Conservation (phyloP, 2,113 vertebrate species). For the Emydura subglobosa region DNA sequence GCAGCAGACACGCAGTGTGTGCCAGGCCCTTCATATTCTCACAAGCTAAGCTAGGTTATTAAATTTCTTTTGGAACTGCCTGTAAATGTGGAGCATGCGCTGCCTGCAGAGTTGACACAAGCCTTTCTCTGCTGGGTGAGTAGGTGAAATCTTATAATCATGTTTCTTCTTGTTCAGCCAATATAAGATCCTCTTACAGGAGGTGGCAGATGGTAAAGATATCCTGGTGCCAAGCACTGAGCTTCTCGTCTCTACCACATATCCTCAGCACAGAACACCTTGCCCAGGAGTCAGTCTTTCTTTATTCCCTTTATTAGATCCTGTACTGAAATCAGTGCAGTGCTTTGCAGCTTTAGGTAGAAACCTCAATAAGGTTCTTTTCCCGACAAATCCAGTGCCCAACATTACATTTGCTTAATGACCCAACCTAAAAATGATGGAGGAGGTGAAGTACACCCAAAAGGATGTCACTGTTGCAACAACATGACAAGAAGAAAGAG, state of each 20-base stretch:
- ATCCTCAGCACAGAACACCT: background rate
- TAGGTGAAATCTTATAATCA: background rate
- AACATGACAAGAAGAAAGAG: background rate
- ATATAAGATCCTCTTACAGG: background rate
- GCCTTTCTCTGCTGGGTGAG: background rate
- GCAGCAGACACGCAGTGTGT: background rate
- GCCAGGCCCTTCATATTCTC: background rate
- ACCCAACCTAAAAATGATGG: background rate
- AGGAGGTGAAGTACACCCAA: background rate
- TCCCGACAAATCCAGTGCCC: background rate
- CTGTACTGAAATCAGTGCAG: background rate
- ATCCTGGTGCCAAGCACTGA: slow-evolving; percentile 1
- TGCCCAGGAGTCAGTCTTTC: background rate
- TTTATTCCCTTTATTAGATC: background rate
- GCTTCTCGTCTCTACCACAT: background rate
- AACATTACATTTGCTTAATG: background rate
- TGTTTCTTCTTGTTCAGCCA: background rate
- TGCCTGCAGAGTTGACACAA: background rate
- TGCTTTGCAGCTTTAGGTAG: background rate
- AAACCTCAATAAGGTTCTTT: rapidly evolving
- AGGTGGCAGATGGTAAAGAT: background rate
- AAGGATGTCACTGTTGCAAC: rapidly evolving
- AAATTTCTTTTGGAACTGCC: background rate
- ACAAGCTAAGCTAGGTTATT: background rate
- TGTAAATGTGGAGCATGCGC: background rate